Evolutionary conservation across 2,797 vertebrate genomes (phyloP).

Genomic region (Merluccius polli): DNA sequence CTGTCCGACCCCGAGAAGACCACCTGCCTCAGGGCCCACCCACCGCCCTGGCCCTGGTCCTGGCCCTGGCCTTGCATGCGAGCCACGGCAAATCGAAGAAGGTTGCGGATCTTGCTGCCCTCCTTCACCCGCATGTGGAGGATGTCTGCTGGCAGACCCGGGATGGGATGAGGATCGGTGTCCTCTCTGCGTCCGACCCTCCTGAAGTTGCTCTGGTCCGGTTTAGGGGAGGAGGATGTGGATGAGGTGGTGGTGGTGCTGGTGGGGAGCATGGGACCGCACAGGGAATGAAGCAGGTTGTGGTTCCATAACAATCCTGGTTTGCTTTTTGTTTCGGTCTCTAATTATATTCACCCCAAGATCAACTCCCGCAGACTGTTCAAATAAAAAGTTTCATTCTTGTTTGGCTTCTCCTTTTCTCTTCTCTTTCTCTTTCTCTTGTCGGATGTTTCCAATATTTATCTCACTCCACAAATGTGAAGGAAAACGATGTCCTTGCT

Average conservation of each 20-base stretch:
- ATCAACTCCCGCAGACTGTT: constrained; percentile 18
- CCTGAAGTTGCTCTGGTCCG: constrained; percentile 74
- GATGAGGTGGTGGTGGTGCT: neutral
- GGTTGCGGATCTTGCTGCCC: constrained; percentile 91
- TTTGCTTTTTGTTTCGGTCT: constrained; percentile 5
- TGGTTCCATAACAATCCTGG: constrained; percentile 31
- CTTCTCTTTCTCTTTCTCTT: constrained; percentile 13
- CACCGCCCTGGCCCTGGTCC: constrained; percentile 25
- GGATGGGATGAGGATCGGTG: constrained; percentile 73
- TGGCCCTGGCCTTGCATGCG: constrained; percentile 73
- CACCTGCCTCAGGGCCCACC: constrained; percentile 74
- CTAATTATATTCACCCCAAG: constrained; percentile 23
- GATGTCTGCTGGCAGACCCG: constrained; percentile 68
- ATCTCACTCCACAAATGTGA: constrained; percentile 52
- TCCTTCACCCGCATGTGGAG: constrained; percentile 92
- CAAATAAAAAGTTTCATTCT: constrained; percentile 37
- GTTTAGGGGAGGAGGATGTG: constrained; percentile 27
- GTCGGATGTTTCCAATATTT: constrained; percentile 20
- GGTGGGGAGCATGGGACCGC: constrained; percentile 1
- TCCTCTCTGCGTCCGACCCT: constrained; percentile 79
- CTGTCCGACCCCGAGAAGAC: constrained; percentile 86
- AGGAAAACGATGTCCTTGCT: constrained; percentile 57
- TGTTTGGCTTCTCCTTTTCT: constrained; percentile 14
- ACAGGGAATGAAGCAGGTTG: constrained; percentile 25
- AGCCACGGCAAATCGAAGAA: constrained; percentile 83